Conservation (phyloP, 92 coral and sea anemone species). For the Palythoa grandis region DNA sequence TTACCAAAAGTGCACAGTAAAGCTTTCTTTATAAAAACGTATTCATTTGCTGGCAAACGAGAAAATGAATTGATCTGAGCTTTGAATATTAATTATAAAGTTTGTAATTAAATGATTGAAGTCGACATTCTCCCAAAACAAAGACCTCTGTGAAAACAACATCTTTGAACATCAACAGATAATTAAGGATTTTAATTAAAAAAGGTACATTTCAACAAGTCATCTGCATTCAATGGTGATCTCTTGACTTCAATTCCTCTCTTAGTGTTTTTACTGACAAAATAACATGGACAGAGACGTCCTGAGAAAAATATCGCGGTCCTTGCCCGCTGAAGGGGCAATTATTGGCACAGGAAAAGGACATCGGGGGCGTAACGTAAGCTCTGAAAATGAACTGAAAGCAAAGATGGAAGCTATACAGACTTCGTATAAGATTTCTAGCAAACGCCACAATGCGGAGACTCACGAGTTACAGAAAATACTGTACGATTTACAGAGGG, state of each 20-base stretch:
- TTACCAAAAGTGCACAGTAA: too few relatives aligned
- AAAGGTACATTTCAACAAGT: neutral
- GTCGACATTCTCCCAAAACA: constrained; percentile 21
- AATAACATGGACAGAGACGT: constrained; percentile 30
- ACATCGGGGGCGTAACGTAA: constrained; percentile 52
- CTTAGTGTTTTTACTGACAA: neutral
- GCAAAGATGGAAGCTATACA: constrained; percentile 68
- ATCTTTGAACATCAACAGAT: neutral
- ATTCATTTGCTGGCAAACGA: neutral
- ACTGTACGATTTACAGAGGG: constrained; percentile 65
- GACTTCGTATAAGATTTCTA: constrained; percentile 69
- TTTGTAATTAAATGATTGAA: neutral
- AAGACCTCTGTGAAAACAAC: constrained; percentile 8
- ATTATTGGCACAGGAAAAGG: constrained; percentile 30
- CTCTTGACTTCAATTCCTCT: neutral
- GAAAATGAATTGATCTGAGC: neutral
- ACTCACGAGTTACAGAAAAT: constrained; percentile 70
- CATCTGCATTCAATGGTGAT: too few relatives aligned
- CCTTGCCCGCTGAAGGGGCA: constrained; percentile 38
- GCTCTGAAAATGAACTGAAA: constrained; percentile 72
- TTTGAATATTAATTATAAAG: neutral
- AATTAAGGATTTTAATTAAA: constrained; percentile 25
- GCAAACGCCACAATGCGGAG: constrained; percentile 66
- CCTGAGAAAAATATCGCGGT: constrained; percentile 46
- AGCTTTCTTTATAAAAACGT: too few relatives aligned